phyloP scores from a whole-genome alignment of 2,113 vertebrate species.

The Salminus brasiliensis region DNA sequence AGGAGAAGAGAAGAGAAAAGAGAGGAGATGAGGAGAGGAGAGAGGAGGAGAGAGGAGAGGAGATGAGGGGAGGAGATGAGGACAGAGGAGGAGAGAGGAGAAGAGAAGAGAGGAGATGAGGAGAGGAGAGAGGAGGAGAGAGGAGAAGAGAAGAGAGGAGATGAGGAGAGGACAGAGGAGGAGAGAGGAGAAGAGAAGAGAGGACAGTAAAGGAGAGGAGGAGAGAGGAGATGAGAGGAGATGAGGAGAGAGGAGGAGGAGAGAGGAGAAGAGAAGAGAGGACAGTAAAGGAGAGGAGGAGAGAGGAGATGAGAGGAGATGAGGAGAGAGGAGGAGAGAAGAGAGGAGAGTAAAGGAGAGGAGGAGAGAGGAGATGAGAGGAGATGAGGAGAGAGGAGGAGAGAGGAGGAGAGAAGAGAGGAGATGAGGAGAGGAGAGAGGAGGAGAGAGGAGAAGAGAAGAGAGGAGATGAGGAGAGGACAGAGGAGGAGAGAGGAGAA shows the following conservation, averaged over 20 bases:
- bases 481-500: not conserved
- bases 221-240: not conserved
- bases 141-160: not conserved
- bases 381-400: not conserved
- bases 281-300: too few species aligned
- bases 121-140: not conserved
- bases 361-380: not conserved
- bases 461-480: not conserved
- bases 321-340: constrained; percentile 7
- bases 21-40: too few species aligned
- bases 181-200: too few species aligned
- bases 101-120: not conserved
- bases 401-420: not conserved
- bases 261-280: not conserved
- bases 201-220: too few species aligned
- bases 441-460: too few species aligned
- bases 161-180: not conserved
- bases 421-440: too few species aligned
- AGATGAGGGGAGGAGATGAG: not conserved
- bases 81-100: constrained; percentile 10
- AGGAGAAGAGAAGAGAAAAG: too few species aligned
- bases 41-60: not conserved
- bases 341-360: not conserved
- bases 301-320: not conserved
- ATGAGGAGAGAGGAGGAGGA: not conserved